These are phyloP conservation scores for Crypturellus undulatus DNA, from an alignment of 2,113 vertebrate species.

Conservation along the genomic window DNA sequence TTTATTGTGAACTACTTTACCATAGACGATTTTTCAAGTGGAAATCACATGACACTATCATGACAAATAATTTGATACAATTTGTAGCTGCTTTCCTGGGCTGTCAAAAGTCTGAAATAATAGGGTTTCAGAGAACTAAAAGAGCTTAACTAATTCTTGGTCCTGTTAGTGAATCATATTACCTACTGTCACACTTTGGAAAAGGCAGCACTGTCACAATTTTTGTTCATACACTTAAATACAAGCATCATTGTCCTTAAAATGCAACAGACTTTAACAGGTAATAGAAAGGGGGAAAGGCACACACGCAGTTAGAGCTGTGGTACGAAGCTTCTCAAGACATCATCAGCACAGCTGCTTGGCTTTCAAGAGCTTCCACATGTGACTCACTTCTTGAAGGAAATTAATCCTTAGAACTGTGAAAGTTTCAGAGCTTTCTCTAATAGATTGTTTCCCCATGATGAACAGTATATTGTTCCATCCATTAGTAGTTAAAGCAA, in stretches of 20 bases:
- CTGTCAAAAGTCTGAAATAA: background rate
- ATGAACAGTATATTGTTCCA: background rate
- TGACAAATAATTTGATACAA: background rate
- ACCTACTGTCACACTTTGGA: background rate
- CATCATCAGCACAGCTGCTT: background rate
- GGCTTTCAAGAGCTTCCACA: background rate
- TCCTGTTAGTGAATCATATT: rapidly evolving
- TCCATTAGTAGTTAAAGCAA: background rate
- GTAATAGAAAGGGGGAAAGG: background rate
- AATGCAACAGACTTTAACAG: background rate
- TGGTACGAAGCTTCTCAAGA: background rate
- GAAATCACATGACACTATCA: background rate
- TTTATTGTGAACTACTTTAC: background rate
- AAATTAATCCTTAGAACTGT: background rate
- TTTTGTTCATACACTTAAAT: background rate
- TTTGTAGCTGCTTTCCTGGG: background rate
- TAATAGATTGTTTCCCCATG: rapidly evolving
- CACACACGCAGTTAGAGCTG: background rate
- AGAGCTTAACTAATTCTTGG: background rate
- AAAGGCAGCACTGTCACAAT: rapidly evolving
- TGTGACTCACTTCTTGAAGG: background rate
- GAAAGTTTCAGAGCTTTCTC: background rate
- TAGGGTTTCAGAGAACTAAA: background rate
- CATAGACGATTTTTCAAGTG: background rate
- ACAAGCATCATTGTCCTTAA: background rate